Evolutionary conservation across 1,140 invertebrate genomes (phyloP).

Genomic region (Zaprionus inermis): DNA sequence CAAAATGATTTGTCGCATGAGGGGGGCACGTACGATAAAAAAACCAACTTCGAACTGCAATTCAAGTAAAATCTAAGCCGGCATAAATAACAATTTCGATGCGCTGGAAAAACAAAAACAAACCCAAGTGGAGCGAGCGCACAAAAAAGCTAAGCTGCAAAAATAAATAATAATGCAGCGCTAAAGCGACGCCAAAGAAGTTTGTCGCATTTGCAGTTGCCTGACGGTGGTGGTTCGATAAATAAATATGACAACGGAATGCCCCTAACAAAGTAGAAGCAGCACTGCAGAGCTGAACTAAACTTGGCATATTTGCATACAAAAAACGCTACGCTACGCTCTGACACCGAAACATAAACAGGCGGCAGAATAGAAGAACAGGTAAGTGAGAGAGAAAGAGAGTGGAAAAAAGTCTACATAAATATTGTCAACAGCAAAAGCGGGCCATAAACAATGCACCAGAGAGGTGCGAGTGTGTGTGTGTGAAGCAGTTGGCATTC

Average conservation of each 20-base stretch:
- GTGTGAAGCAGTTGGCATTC: not conserved
- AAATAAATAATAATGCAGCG: slow-evolving; percentile 34
- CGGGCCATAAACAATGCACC: slow-evolving; percentile 46
- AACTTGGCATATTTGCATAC: slow-evolving; percentile 77
- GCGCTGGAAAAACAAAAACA: slow-evolving; percentile 7
- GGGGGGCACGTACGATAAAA: not conserved
- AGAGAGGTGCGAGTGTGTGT: not conserved
- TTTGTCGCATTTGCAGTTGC: slow-evolving; percentile 59
- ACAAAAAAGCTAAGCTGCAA: slow-evolving; percentile 32
- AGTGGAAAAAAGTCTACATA: slow-evolving; percentile 39
- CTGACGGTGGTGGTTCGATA: slow-evolving; percentile 56
- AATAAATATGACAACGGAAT: slow-evolving; percentile 67
- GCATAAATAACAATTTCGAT: slow-evolving; percentile 18
- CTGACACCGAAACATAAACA: slow-evolving; percentile 78
- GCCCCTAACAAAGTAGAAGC: slow-evolving; percentile 7
- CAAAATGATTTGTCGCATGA: slow-evolving; percentile 2
- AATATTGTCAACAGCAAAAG: slow-evolving; percentile 55
- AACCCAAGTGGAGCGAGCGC: not conserved
- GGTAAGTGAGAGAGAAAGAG: slow-evolving; percentile 18
- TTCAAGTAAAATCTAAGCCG: slow-evolving; percentile 4
- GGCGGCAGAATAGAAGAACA: slow-evolving; percentile 18
- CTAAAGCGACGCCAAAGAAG: slow-evolving; percentile 70
- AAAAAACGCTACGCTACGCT: slow-evolving; percentile 55
- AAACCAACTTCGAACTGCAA: slow-evolving; percentile 8
- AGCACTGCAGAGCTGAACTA: slow-evolving; percentile 63